Conservation (phyloP, 2,113 vertebrate species). For the Hydropotes inermis region DNA sequence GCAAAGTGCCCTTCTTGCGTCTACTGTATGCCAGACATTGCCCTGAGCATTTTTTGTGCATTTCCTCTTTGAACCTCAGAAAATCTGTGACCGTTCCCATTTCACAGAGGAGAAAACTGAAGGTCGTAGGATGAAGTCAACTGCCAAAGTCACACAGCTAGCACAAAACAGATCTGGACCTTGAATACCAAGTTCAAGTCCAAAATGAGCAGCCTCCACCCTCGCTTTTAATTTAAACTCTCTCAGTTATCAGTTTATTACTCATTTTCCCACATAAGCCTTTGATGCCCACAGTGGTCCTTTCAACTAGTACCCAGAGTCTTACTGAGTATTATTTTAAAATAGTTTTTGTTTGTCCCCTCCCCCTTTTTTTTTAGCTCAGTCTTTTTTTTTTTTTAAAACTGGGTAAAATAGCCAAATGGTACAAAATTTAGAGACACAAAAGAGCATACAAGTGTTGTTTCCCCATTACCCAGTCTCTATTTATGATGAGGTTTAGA, state of each 20-base stretch:
- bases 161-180: background rate
- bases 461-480: background rate
- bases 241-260: background rate
- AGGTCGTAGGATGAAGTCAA: background rate
- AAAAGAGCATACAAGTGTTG: background rate
- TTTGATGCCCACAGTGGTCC: background rate
- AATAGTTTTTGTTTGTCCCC: background rate
- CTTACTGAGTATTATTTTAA: background rate
- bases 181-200: background rate
- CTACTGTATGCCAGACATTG: background rate
- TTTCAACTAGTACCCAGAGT: background rate
- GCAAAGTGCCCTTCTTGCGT: background rate
- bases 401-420: background rate
- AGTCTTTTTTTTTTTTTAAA: background rate
- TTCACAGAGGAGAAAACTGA: background rate
- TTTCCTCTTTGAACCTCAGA: background rate
- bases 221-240: background rate
- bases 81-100: background rate
- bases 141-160: background rate
- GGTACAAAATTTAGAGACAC: background rate
- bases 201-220: background rate
- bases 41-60: background rate
- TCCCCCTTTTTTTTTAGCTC: background rate
- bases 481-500: background rate
- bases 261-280: background rate